Evolutionary conservation across 2,888 invertebrate species (phyloP).

Genomic region (Aleiodes testaceus): DNA sequence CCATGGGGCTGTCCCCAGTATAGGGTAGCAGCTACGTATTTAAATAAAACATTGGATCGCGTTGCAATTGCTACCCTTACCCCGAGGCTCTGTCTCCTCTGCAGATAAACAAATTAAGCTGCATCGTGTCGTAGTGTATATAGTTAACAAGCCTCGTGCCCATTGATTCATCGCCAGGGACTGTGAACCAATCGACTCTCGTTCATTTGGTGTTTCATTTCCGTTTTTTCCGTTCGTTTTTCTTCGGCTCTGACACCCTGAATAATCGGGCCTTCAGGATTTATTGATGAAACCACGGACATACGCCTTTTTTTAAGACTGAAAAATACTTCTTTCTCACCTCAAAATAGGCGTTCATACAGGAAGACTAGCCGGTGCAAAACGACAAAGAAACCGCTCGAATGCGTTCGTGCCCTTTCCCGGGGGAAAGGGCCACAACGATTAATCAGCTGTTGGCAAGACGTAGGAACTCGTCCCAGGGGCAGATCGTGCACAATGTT

Average conservation of each 20-base stretch:
- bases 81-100: conserved; percentile 45
- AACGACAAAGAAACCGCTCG: conserved; percentile 69
- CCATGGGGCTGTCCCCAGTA: conserved; percentile 63
- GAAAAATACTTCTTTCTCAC: neutral
- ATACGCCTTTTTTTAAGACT: conserved; percentile 51
- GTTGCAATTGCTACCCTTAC: conserved; percentile 64
- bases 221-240: neutral
- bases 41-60: conserved; percentile 70
- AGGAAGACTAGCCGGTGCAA: conserved; percentile 60
- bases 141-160: neutral
- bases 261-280: conserved; percentile 1
- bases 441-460: conserved; percentile 74
- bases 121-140: conserved; percentile 49
- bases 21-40: conserved; percentile 67
- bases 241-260: conserved; percentile 14
- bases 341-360: neutral
- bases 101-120: conserved; percentile 70
- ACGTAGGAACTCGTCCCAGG: conserved; percentile 64
- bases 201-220: conserved; percentile 12
- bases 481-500: conserved; percentile 64
- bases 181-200: conserved; percentile 34
- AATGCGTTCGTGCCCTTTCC: conserved; percentile 61
- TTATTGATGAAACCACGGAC: neutral
- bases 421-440: conserved; percentile 66
- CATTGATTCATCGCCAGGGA: conserved; percentile 36